Base-by-base conservation (phyloP, 2,113 vertebrate genomes). In the Bambusicola thoracicus region DNA sequence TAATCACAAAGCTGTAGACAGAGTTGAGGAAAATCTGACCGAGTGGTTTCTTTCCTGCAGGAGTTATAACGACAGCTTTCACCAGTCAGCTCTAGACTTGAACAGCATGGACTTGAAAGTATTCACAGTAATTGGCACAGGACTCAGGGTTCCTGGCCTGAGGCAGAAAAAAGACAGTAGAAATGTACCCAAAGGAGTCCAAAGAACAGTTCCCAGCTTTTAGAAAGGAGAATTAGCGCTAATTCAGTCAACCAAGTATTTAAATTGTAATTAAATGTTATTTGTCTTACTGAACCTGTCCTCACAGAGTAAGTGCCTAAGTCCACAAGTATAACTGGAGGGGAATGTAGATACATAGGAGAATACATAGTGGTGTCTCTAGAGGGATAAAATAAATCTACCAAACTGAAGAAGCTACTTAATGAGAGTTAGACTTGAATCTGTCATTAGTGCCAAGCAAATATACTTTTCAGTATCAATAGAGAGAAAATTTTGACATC, bases 221-320 rank as follows among this genome's bases (percentile, higher is more conserved):
- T 80, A 69, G 36, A 90, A 91, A 58, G 27, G 13, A 87, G 75
- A 86, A 65, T 41, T 34, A 67, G 49, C 66, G 34, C 41, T 86
- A n/a, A 85, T 67, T 34, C 22, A 55, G 55, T 83, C 62, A 83
- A 72, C 66, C 70, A 74, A 1, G 32, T 32, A 69, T 78, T 93
- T 88, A 78, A 86, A 88, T 19, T 90, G 61, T 61, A 91, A 56
- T 83, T 88, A 85, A 90, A 56, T 67, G 25, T 69, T 87, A 32
- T 67, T 94, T 95, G 22, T 63, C 65, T 67, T 88, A 90, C 85
- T 53, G 27, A 96, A 61, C 25, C 15, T 77, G 29, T 77, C 32
- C 21, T 92, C 34, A 46, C 5, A 40, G 67, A 92, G 8, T 75
- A 65, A 62, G 61, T 4, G 2, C 19, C 14, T 3, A 83, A 90